phyloP scores from a whole-genome alignment of 2,888 invertebrate genomes.

The Baccha elongata region DNA sequence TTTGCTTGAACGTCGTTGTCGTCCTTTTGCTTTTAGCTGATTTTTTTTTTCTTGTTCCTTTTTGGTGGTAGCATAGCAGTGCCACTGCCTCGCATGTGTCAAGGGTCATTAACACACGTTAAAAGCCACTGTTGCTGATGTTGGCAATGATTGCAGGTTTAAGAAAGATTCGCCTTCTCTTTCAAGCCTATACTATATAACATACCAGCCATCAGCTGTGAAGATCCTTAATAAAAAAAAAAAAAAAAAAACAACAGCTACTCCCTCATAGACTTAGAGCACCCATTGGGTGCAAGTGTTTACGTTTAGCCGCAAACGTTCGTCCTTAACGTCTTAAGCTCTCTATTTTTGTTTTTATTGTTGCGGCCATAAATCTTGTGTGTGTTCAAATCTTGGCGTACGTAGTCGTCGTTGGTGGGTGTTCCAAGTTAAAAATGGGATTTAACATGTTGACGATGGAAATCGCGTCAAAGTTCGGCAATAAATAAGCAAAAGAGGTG shows the following conservation, averaged over 20 bases:
- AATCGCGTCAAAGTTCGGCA: constrained; percentile 72
- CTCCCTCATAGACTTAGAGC: not conserved
- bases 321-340: constrained; percentile 56
- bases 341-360: constrained; percentile 72
- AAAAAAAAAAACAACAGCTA: constrained; percentile 5
- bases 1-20: constrained; percentile 34
- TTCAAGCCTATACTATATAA: constrained; percentile 18
- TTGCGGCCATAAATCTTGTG: constrained; percentile 65
- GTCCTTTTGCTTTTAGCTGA: no score
- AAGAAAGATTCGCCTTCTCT: constrained; percentile 45
- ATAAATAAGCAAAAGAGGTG: constrained; percentile 64
- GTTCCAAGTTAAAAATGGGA: constrained; percentile 69
- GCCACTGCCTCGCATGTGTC: constrained; percentile 65
- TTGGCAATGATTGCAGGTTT: constrained; percentile 64
- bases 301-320: constrained; percentile 70
- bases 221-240: constrained; percentile 5
- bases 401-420: constrained; percentile 33
- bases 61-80: constrained; percentile 7
- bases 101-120: constrained; percentile 74
- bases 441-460: constrained; percentile 70
- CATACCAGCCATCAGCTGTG: constrained; percentile 6
- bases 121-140: constrained; percentile 66
- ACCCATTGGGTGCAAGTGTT: constrained; percentile 62
- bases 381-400: constrained; percentile 55
- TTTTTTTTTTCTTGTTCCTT: constrained; percentile 7